Conservation (phyloP, 2,888 invertebrate genomes). For the Nephrotoma flavescens region DNA sequence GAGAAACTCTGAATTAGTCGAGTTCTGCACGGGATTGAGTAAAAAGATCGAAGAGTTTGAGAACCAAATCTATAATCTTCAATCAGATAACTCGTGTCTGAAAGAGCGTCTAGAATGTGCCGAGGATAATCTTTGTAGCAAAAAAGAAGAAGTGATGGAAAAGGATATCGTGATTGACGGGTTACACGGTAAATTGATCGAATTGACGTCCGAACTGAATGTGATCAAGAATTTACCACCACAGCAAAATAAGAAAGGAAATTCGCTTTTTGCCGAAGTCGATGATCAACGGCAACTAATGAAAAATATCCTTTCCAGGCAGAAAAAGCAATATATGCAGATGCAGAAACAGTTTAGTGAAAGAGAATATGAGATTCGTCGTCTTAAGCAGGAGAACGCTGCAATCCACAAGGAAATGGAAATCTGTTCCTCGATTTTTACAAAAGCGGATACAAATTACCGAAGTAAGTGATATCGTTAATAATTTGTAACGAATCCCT, state of each 20-base stretch:
- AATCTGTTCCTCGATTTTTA: slow-evolving; percentile 27
- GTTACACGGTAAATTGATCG: slow-evolving; percentile 26
- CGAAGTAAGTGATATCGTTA: slow-evolving; percentile 18
- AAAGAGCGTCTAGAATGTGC: slow-evolving; percentile 26
- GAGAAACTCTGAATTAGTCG: slow-evolving; percentile 17
- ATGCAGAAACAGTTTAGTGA: slow-evolving; percentile 29
- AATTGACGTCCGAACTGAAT: slow-evolving; percentile 25
- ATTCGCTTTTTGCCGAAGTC: slow-evolving; percentile 48
- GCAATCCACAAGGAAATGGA: slow-evolving; percentile 28
- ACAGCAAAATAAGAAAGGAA: slow-evolving; percentile 37
- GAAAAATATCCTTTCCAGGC: slow-evolving; percentile 40
- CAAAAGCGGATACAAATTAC: slow-evolving; percentile 26
- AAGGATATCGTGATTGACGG: slow-evolving; percentile 24
- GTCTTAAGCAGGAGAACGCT: slow-evolving; percentile 27
- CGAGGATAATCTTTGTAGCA: slow-evolving; percentile 26
- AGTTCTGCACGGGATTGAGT: slow-evolving; percentile 17
- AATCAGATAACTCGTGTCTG: slow-evolving; percentile 14
- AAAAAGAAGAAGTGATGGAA: slow-evolving; percentile 28
- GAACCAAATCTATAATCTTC: slow-evolving; percentile 16
- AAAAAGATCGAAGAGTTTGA: slow-evolving; percentile 23
- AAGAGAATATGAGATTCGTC: slow-evolving; percentile 27
- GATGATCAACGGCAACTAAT: slow-evolving; percentile 49
- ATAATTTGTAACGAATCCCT: background rate
- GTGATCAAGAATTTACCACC: slow-evolving; percentile 20
- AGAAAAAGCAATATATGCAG: slow-evolving; percentile 42